Conservation (phyloP, 2,888 invertebrate genomes). For the Drosophila peninsularis region DNA sequence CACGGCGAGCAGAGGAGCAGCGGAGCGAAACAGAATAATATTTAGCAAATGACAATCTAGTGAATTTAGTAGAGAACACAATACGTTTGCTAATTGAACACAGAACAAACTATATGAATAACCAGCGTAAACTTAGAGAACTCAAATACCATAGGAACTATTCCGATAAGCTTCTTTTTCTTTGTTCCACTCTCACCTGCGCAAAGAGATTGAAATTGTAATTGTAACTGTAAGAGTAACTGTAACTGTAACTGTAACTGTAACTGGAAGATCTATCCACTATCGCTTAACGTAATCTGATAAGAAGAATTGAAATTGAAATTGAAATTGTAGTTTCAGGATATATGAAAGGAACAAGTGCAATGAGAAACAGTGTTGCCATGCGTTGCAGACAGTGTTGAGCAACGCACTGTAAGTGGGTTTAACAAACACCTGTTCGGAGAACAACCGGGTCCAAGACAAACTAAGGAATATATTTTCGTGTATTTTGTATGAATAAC, state of each 20-base stretch:
- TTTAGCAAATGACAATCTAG: slow-evolving; percentile 81
- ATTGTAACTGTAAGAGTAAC: slow-evolving; percentile 1
- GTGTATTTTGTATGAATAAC: slow-evolving; percentile 55
- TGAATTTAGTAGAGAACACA: slow-evolving; percentile 58
- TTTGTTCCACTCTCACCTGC: slow-evolving; percentile 3
- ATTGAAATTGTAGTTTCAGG: slow-evolving; percentile 69
- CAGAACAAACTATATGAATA: slow-evolving; percentile 3
- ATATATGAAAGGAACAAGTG: slow-evolving; percentile 31
- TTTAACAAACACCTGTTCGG: slow-evolving; percentile 73
- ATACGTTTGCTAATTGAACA: slow-evolving; percentile 53
- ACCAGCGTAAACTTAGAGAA: neutral
- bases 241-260: slow-evolving; percentile 1
- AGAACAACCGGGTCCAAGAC: slow-evolving; percentile 82
- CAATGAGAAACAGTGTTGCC: slow-evolving; percentile 23
- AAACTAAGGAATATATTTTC: slow-evolving; percentile 68
- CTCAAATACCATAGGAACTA: slow-evolving; percentile 12
- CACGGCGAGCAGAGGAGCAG: neutral
- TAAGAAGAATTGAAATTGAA: slow-evolving; percentile 22
- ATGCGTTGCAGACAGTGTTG: slow-evolving; percentile 29
- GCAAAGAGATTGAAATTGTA: slow-evolving; percentile 3
- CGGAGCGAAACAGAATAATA: slow-evolving; percentile 27
- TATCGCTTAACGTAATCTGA: slow-evolving; percentile 30
- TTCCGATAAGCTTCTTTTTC: neutral
- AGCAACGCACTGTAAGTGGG: slow-evolving; percentile 20
- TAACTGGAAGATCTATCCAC: slow-evolving; percentile 15